A percentile compares a stretch with the other conserved stretches of the same genome.
Evolutionary conservation across 2,888 invertebrate genomes (phyloP).

Genomic region (Dromius quadrimaculatus): DNA sequence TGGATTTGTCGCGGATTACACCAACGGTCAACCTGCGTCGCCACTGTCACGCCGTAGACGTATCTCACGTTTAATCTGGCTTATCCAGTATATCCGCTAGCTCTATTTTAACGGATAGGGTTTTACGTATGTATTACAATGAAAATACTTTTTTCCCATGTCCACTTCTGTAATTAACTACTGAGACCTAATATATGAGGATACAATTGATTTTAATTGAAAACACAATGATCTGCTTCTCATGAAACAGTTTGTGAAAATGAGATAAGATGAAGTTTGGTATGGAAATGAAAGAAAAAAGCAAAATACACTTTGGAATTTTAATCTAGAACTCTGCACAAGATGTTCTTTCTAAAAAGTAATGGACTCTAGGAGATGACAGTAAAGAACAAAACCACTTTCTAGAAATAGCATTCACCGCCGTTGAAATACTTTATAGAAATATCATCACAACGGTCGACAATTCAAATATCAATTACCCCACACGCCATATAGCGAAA

Average conservation of each 20-base stretch:
- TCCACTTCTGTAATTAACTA: neutral
- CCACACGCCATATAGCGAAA: slow-evolving; percentile 21
- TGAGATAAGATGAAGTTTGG: too few relatives aligned
- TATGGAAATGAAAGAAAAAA: too few relatives aligned
- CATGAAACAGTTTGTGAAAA: neutral
- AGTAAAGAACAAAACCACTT: slow-evolving; percentile 30
- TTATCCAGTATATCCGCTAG: slow-evolving; percentile 59
- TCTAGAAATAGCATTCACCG: slow-evolving; percentile 10
- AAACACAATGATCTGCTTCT: neutral
- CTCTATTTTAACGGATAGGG: slow-evolving; percentile 41
- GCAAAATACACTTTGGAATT: neutral
- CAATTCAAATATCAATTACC: slow-evolving; percentile 38
- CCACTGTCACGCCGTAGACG: slow-evolving; percentile 61
- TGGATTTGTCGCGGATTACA: slow-evolving; percentile 62
- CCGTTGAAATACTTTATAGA: slow-evolving; percentile 12
- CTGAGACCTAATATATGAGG: neutral
- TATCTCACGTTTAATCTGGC: slow-evolving; percentile 67
- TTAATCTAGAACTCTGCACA: neutral
- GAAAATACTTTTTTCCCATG: slow-evolving; percentile 1
- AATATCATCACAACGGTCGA: slow-evolving; percentile 24
- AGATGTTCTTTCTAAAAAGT: neutral
- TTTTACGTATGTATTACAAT: slow-evolving; percentile 35
- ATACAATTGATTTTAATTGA: neutral
- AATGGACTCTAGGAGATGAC: neutral
- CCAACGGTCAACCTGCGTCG: slow-evolving; percentile 60